A percentile compares a stretch with the other conserved stretches of the same genome.
Conservation (phyloP, 64 coral and sea anemone species). For the Catalaphyllia jardinei region DNA sequence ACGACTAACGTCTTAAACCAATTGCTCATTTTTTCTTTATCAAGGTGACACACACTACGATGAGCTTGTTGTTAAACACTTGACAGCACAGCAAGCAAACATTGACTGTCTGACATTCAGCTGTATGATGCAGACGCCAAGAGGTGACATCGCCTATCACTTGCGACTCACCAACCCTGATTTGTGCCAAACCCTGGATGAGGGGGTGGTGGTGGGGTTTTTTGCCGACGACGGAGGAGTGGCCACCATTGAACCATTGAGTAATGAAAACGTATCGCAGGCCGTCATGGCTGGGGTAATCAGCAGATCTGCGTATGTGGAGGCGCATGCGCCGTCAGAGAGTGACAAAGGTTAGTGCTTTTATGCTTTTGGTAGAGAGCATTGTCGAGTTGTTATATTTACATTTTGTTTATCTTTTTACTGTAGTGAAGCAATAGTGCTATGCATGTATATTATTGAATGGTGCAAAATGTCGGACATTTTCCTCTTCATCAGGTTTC, state of each 20-base stretch:
- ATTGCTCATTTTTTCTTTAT: not conserved
- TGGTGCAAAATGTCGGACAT: too few relatives aligned
- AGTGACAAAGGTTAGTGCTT: conserved; percentile 62
- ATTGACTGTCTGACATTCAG: conserved; percentile 51
- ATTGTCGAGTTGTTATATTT: too few relatives aligned
- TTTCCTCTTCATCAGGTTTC: too few relatives aligned
- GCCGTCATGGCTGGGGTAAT: conserved; percentile 90
- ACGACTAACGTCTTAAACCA: too few relatives aligned
- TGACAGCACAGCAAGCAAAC: conserved; percentile 67
- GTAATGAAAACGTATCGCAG: conserved; percentile 54
- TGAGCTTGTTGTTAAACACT: conserved; percentile 54
- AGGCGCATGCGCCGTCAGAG: conserved; percentile 62
- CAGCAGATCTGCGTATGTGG: conserved; percentile 87
- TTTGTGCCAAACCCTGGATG: conserved; percentile 47
- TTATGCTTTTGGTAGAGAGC: not conserved
- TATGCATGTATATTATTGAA: too few relatives aligned
- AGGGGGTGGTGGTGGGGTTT: conserved; percentile 92
- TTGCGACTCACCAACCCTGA: conserved; percentile 73
- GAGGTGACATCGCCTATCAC: conserved; percentile 86
- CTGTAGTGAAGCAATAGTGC: too few relatives aligned
- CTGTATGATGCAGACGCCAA: conserved; percentile 51
- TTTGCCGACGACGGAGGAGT: conserved; percentile 63
- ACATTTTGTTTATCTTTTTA: too few relatives aligned
- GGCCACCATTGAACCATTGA: conserved; percentile 81
- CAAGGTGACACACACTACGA: not conserved